phyloP scores from a whole-genome alignment of 2,888 invertebrate genomes.

The Ophonus ardosiacus region DNA sequence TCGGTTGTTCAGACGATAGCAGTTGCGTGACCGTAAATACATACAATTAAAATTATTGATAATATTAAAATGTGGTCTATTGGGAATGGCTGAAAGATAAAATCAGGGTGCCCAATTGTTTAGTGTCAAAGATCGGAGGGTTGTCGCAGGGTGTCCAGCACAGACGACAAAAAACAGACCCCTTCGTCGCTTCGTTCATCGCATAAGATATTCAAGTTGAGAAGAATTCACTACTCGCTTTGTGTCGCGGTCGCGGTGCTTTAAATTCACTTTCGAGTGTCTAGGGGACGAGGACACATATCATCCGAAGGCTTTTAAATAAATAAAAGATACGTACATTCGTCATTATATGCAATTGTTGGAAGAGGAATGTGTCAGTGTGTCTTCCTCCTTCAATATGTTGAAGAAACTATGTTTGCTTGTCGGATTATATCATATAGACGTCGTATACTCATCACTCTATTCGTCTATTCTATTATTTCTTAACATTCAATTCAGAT shows the following conservation, averaged over 20 bases:
- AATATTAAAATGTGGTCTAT: background rate
- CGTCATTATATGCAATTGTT: conserved; percentile 50
- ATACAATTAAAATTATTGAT: background rate
- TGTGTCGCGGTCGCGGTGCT: conserved; percentile 29
- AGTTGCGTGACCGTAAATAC: too few species aligned
- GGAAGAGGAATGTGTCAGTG: conserved; percentile 42
- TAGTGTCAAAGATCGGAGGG: conserved; percentile 9
- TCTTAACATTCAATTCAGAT: conserved; percentile 6
- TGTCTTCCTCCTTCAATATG: conserved; percentile 12
- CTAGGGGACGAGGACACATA: background rate
- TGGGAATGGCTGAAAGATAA: conserved; percentile 4
- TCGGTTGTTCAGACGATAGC: too few species aligned
- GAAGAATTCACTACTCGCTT: conserved; percentile 51
- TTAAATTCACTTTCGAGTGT: conserved; percentile 54
- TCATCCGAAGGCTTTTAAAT: too few species aligned
- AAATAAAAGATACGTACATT: conserved; percentile 9
- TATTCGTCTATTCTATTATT: conserved; percentile 16
- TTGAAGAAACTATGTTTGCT: conserved; percentile 17
- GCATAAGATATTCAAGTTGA: conserved; percentile 56
- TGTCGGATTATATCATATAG: background rate
- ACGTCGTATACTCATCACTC: background rate
- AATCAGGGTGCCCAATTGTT: conserved; percentile 3
- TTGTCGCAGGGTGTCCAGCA: conserved; percentile 46
- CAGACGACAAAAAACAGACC: conserved; percentile 55
- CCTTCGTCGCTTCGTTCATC: conserved; percentile 1